Evolutionary conservation across 2,797 vertebrate species (phyloP).

Genomic region (Sylvia borin): DNA sequence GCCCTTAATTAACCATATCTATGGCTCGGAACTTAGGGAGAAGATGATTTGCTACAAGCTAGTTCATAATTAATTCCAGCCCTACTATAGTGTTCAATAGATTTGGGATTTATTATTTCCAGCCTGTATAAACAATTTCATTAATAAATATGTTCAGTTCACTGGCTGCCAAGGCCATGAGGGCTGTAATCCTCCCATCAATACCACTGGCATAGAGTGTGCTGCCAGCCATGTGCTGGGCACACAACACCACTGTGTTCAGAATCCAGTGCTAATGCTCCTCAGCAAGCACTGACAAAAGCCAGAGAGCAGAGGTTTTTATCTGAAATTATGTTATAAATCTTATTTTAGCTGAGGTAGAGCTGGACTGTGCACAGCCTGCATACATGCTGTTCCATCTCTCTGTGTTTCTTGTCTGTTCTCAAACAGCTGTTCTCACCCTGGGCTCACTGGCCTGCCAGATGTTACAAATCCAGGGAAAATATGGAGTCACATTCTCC

Average conservation of each 20-base stretch:
- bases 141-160: background rate
- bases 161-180: background rate
- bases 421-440: conserved; percentile 32
- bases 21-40: background rate
- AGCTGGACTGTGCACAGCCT: background rate
- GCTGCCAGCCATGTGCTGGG: background rate
- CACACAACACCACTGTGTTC: background rate
- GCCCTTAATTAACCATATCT: background rate
- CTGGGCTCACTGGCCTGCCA: background rate
- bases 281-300: background rate
- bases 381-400: background rate
- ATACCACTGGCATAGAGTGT: background rate
- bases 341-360: background rate
- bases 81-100: background rate
- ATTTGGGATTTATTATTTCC: background rate
- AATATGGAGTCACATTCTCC: background rate
- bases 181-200: background rate
- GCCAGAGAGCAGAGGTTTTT: background rate
- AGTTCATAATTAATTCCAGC: conserved; percentile 29
- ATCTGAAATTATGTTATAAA: background rate
- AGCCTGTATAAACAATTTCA: background rate
- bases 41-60: background rate
- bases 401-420: background rate
- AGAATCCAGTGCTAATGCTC: background rate
- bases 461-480: conserved; percentile 30